Conservation (phyloP, 2,888 invertebrate genomes). For the Blastobasis adustella region DNA sequence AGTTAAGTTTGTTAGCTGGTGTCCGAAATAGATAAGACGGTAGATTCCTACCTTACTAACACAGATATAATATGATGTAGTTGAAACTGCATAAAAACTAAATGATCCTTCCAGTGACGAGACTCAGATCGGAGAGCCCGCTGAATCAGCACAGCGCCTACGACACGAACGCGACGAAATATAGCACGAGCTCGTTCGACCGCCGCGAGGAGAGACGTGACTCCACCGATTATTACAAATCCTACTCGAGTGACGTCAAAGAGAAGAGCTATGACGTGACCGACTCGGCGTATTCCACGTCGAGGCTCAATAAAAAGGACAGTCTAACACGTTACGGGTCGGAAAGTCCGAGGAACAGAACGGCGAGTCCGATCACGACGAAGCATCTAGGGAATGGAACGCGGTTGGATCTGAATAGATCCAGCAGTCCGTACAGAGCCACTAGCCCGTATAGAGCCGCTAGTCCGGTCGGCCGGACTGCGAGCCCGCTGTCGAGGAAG, state of each 20-base stretch:
- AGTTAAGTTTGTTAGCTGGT: too few species aligned
- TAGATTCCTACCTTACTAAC: too few species aligned
- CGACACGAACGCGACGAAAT: slow-evolving; percentile 52
- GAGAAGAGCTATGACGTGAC: slow-evolving; percentile 62
- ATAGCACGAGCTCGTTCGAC: slow-evolving; percentile 53
- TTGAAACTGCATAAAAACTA: too few species aligned
- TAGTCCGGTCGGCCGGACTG: slow-evolving; percentile 63
- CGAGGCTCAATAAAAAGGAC: slow-evolving; percentile 55
- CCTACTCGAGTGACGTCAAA: slow-evolving; percentile 53
- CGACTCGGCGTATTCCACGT: slow-evolving; percentile 60
- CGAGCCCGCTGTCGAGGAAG: slow-evolving; percentile 72
- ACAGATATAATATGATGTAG: too few species aligned
- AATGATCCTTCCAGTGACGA: slow-evolving; percentile 46
- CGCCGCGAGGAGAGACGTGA: slow-evolving; percentile 62
- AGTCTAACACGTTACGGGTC: slow-evolving; percentile 52
- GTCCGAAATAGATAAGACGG: too few species aligned
- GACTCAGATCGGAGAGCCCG: slow-evolving; percentile 65
- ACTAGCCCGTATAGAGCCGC: slow-evolving; percentile 53
- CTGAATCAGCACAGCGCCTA: slow-evolving; percentile 57
- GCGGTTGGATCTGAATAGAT: slow-evolving; percentile 64
- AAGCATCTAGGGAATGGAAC: slow-evolving; percentile 71
- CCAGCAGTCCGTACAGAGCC: slow-evolving; percentile 55
- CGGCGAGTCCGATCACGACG: slow-evolving; percentile 67
- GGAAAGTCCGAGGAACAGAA: slow-evolving; percentile 61
- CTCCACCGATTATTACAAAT: slow-evolving; percentile 61